phyloP scores from a whole-genome alignment of 2,888 invertebrate species.

The Tinea pellionella region DNA sequence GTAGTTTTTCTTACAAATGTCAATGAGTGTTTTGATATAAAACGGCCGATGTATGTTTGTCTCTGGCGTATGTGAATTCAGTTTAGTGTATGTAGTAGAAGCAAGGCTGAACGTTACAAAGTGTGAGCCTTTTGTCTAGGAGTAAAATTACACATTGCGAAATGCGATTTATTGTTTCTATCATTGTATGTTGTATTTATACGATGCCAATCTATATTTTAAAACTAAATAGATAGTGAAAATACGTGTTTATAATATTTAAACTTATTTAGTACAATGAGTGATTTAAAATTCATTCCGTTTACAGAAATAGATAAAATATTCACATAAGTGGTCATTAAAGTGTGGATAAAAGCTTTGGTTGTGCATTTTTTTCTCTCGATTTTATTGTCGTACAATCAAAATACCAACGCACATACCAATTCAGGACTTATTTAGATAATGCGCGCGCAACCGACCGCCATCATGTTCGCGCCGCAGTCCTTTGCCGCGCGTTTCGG shows the following conservation, averaged over 20 bases:
- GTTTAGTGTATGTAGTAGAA: constrained; percentile 19
- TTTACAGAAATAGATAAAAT: too few species aligned
- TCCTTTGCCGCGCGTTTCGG: constrained; percentile 45
- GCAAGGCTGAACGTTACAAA: constrained; percentile 65
- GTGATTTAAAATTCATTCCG: too few species aligned
- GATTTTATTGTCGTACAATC: neutral
- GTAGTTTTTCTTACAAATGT: constrained; percentile 17
- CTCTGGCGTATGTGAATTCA: constrained; percentile 4
- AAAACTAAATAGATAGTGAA: neutral
- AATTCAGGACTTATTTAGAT: neutral
- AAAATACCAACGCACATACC: constrained; percentile 5
- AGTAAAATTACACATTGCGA: constrained; percentile 34
- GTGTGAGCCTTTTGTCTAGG: constrained; percentile 64
- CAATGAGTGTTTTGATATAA: neutral
- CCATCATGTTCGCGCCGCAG: constrained; percentile 59
- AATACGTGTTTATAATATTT: too few species aligned
- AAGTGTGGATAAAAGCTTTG: too few species aligned
- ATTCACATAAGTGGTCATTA: too few species aligned
- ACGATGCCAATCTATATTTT: neutral
- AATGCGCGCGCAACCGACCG: constrained; percentile 53
- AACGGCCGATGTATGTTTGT: constrained; percentile 30
- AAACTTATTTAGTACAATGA: too few species aligned
- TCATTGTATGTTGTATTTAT: too few species aligned
- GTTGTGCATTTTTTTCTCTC: too few species aligned
- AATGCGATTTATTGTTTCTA: constrained; percentile 18